These are phyloP conservation scores for Automeris io DNA, from an alignment of 2,888 invertebrate species.

Conservation along the genomic window DNA sequence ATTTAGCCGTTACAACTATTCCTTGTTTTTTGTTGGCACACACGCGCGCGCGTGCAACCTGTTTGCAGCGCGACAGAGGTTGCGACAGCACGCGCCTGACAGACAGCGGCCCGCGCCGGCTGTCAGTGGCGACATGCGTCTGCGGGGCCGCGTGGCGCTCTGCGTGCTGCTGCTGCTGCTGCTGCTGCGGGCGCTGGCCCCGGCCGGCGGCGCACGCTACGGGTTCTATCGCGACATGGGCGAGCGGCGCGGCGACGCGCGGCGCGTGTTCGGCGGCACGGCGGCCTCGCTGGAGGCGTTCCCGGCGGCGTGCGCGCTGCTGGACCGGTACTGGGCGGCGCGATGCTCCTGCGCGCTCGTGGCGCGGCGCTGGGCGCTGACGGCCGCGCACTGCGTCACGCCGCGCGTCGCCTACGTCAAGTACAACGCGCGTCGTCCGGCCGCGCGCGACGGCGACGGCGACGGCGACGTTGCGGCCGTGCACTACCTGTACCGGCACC, in stretches of 20 bases:
- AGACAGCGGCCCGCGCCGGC: no score
- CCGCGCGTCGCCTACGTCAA: conserved; percentile 43
- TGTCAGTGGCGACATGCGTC: no score
- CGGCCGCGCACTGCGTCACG: conserved; percentile 59
- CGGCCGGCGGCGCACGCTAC: conserved; percentile 18
- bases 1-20: no score
- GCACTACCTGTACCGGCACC: conserved; percentile 48
- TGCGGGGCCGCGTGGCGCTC: no score
- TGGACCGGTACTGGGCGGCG: conserved; percentile 46
- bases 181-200: conserved; percentile 10
- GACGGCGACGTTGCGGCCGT: conserved; percentile 32
- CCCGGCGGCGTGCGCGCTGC: conserved; percentile 42
- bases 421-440: conserved; percentile 41
- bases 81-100: no score
- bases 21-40: no score
- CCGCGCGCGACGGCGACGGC: conserved; percentile 31
- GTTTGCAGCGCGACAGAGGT: no score
- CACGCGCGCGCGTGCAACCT: no score
- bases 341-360: conserved; percentile 51
- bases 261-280: conserved; percentile 54
- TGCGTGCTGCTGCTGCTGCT: conserved; percentile 8
- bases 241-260: conserved; percentile 17
- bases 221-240: conserved; percentile 33
- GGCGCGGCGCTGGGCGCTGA: conserved; percentile 51
- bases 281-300: conserved; percentile 26